Evolutionary conservation across 53 echinoderm and acorn worm genomes (phyloP).

Genomic region (Holothuria scabra): DNA sequence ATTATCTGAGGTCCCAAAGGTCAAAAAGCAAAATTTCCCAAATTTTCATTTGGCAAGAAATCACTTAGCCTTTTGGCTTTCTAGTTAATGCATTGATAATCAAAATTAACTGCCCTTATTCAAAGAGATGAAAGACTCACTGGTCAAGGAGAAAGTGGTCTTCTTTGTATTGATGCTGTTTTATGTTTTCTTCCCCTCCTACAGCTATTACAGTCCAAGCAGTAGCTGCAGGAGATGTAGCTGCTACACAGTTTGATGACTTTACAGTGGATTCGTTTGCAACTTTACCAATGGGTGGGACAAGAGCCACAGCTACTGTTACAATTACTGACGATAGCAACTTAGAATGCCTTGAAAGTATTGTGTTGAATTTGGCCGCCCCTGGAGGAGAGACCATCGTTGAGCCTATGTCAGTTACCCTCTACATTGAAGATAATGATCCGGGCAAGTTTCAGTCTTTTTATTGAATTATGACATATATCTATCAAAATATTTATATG

Average conservation of each 20-base stretch:
- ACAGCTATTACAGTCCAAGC: constrained; percentile 3
- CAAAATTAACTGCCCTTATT: too few species aligned
- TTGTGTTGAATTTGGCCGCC: constrained; percentile 7
- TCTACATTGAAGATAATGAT: constrained; percentile 36
- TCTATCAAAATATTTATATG: too few species aligned
- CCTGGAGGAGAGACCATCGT: not conserved
- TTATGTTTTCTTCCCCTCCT: too few species aligned
- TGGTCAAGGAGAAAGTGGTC: too few species aligned
- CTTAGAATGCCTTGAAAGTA: constrained; percentile 31
- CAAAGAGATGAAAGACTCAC: too few species aligned
- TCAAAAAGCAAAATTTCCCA: too few species aligned
- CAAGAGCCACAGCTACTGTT: constrained; percentile 30
- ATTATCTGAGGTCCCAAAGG: too few species aligned
- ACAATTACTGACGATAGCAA: constrained; percentile 15
- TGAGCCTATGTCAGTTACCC: not conserved
- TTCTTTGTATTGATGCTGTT: too few species aligned
- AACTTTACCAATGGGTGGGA: constrained; percentile 1
- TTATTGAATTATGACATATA: too few species aligned
- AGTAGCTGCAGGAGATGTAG: constrained; percentile 4
- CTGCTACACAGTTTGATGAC: constrained; percentile 49
- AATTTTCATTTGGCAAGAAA: too few species aligned
- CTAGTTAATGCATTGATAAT: too few species aligned
- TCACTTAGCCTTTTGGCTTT: too few species aligned
- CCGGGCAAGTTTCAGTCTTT: not conserved
- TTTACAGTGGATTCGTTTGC: not conserved